Conservation (phyloP, 1,140 invertebrate genomes). For the Drepana arcuata region DNA sequence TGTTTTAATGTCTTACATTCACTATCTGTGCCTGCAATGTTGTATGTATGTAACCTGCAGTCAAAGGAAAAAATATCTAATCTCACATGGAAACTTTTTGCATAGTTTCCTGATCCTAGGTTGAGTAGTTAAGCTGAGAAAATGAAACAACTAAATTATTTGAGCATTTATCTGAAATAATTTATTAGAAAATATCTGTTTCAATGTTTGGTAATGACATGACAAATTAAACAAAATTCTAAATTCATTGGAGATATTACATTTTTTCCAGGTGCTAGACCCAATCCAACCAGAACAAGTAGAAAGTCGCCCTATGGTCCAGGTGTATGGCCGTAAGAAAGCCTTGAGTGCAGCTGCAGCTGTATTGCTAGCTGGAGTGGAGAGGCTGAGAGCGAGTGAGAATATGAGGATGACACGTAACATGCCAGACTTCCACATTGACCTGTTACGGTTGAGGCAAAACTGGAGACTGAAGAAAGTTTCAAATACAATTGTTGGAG, state of each 20-base stretch:
- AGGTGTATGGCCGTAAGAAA: slow-evolving; percentile 94
- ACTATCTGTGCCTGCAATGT: too few species aligned
- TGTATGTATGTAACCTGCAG: too few species aligned
- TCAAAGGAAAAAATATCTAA: too few species aligned
- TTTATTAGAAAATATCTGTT: too few species aligned
- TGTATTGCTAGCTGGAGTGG: slow-evolving; percentile 88
- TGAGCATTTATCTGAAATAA: too few species aligned
- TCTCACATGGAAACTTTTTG: too few species aligned
- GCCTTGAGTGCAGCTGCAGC: slow-evolving; percentile 86
- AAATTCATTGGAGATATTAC: neutral
- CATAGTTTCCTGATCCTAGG: too few species aligned
- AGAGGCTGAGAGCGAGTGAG: slow-evolving; percentile 86
- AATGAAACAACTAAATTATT: too few species aligned
- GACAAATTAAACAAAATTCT: neutral
- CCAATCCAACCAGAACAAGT: slow-evolving; percentile 88
- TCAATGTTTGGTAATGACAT: too few species aligned
- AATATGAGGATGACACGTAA: slow-evolving; percentile 81
- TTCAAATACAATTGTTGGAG: slow-evolving; percentile 94
- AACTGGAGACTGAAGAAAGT: slow-evolving; percentile 97
- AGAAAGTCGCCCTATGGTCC: slow-evolving; percentile 89
- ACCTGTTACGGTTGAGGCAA: slow-evolving; percentile 89
- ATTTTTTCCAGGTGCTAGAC: slow-evolving; percentile 77
- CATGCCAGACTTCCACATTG: slow-evolving; percentile 93
- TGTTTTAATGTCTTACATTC: too few species aligned
- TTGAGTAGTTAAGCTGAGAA: too few species aligned